Base-by-base conservation (phyloP, 2,797 vertebrate species). In the Trichosurus vulpecula region DNA sequence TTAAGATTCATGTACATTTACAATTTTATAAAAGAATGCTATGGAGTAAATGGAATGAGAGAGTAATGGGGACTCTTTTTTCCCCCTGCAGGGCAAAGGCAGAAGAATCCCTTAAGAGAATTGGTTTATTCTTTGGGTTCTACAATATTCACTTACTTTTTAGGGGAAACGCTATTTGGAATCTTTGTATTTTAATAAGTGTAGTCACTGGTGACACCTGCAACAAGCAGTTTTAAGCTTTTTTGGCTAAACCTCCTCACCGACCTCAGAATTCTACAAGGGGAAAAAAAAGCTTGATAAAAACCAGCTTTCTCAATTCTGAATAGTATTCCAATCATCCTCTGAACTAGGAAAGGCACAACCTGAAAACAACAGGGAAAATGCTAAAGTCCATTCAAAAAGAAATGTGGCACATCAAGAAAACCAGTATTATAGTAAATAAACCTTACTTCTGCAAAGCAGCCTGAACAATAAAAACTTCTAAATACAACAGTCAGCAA, bases 1-100 rank as follows among this genome's bases (percentile, higher is more conserved):
- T 94, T 92, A 93, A 95, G 91, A 94, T 12, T 96, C 89, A 95
- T 27, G 91, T 95, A 96, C n/a, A 13, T 93, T 94, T 96, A 95
- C 94, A 90, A 97, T 96, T 96, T 94, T 94, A 96, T 30, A 47
- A 53, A 53, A 90, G 41, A 95, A 93, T 57, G 94, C 55, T 94
- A 90, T 30, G 93, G 91, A 95, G 41, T 91, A 58, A 94, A 93
- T 22, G 57, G 74, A 92, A 96, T 52, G 52, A 90, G 11, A 96
- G 30, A 93, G 55, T 95, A 95, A 94, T 1, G 55, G 47, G 92
- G 61, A 93, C 16, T 90, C 61, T 94, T 52, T 93, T 93, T 10
- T 19, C 2, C 93, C 66, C 58, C 92, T 95, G 81, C 90, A 96
- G 25, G 47, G 53, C 8, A 92, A 95, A 96, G 89, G 19, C 51